Evolutionary conservation across 2,113 vertebrate species (phyloP).

Genomic region (Indri indri): DNA sequence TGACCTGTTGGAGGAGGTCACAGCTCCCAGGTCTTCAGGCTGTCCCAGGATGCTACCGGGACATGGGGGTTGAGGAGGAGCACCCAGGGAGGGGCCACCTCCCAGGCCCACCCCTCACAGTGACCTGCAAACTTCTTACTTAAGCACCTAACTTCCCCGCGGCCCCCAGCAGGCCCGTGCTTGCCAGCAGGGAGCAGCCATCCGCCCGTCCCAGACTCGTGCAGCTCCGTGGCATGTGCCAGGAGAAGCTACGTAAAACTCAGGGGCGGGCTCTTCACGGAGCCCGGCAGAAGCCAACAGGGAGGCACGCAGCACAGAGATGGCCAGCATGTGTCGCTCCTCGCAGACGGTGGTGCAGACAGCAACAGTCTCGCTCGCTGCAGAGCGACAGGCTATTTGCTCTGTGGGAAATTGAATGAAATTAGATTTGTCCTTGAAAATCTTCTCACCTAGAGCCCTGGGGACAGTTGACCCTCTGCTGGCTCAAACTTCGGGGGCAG

Average conservation of each 20-base stretch:
- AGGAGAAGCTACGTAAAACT: background rate
- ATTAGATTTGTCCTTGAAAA: background rate
- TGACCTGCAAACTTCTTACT: fast-evolving
- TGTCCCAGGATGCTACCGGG: fast-evolving
- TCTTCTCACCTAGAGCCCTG: background rate
- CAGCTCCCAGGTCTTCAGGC: background rate
- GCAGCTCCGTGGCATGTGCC: background rate
- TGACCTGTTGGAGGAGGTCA: background rate
- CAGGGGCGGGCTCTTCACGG: background rate
- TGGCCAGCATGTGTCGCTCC: fast-evolving
- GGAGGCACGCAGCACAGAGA: background rate
- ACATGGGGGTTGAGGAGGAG: fast-evolving
- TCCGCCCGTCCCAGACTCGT: fast-evolving
- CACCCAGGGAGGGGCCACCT: background rate
- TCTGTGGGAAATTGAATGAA: fast-evolving
- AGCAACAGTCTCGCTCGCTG: fast-evolving
- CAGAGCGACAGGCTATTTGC: background rate
- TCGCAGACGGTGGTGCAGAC: fast-evolving
- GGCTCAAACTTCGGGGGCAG: background rate
- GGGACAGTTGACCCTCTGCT: fast-evolving
- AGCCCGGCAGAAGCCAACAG: background rate
- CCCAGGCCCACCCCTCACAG: fast-evolving
- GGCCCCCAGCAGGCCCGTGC: background rate
- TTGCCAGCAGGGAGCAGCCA: background rate
- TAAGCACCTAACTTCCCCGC: background rate